Evolutionary conservation across 2,113 vertebrate genomes (phyloP).

Genomic region (Vireo altiloquus): DNA sequence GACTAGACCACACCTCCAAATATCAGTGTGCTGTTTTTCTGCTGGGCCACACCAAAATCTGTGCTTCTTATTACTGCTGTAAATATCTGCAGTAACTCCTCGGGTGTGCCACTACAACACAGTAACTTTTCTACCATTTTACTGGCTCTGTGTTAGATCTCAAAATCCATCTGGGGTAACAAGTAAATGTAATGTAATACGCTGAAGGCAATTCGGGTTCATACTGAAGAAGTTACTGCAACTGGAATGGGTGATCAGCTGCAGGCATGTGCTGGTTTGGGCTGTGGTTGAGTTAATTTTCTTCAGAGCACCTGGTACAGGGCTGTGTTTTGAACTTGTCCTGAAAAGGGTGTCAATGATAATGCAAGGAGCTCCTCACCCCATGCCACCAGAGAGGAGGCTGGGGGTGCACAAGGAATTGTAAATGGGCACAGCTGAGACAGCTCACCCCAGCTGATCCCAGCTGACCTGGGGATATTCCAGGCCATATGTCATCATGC

Average conservation of each 20-base stretch:
- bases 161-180: background rate
- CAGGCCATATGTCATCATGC: background rate
- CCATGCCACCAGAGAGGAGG: fast-evolving
- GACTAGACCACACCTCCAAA: background rate
- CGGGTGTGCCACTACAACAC: background rate
- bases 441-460: background rate
- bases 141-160: background rate
- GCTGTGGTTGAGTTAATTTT: background rate
- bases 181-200: background rate
- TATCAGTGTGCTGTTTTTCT: background rate
- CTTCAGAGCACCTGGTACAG: background rate
- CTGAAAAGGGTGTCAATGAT: background rate
- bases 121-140: background rate
- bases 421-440: background rate
- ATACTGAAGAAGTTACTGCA: background rate
- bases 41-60: background rate
- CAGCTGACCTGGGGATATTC: background rate
- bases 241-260: background rate
- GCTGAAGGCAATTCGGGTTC: background rate
- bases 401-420: background rate
- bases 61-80: background rate
- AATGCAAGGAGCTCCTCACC: background rate
- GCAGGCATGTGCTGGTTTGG: background rate
- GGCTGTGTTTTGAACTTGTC: background rate
- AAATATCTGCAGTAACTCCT: background rate